A percentile compares a stretch with the other conserved stretches of the same genome.
phyloP scores from a whole-genome alignment of 2,888 invertebrate genomes.

The Nemoura dubitans region DNA sequence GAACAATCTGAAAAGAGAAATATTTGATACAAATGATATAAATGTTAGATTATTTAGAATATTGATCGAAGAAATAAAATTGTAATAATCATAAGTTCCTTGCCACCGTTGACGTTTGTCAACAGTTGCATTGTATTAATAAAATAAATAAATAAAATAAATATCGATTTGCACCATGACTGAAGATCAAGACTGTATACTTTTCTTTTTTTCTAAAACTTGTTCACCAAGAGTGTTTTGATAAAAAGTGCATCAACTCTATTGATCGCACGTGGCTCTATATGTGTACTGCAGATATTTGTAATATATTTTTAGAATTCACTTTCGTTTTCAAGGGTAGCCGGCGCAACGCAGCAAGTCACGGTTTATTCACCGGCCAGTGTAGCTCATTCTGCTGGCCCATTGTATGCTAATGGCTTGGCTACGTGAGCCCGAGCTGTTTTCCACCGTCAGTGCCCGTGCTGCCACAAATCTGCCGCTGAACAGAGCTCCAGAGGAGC shows the following conservation, averaged over 20 bases:
- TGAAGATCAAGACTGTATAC: not conserved
- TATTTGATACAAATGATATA: too few species aligned
- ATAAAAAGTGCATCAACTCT: not conserved
- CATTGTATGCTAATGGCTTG: conserved; percentile 26
- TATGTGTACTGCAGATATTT: not conserved
- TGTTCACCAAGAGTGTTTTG: too few species aligned
- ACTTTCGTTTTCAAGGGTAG: conserved; percentile 34
- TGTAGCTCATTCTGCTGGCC: conserved; percentile 14
- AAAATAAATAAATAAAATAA: too few species aligned
- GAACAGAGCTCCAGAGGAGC: too few species aligned
- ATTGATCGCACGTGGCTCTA: not conserved
- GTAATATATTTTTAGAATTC: conserved; percentile 22
- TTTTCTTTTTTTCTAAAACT: not conserved
- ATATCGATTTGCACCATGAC: too few species aligned
- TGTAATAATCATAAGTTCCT: too few species aligned
- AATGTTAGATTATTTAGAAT: too few species aligned
- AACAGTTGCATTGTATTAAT: too few species aligned
- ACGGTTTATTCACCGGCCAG: conserved; percentile 18
- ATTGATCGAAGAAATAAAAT: too few species aligned
- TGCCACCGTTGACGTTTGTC: too few species aligned
- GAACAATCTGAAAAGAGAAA: too few species aligned
- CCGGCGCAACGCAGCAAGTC: conserved; percentile 18
- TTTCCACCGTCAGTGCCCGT: not conserved
- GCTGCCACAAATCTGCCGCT: not conserved
- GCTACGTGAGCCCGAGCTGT: not conserved